Conservation (phyloP, 35 echinoderm and acorn worm species). For the Apostichopus parvimensis region DNA sequence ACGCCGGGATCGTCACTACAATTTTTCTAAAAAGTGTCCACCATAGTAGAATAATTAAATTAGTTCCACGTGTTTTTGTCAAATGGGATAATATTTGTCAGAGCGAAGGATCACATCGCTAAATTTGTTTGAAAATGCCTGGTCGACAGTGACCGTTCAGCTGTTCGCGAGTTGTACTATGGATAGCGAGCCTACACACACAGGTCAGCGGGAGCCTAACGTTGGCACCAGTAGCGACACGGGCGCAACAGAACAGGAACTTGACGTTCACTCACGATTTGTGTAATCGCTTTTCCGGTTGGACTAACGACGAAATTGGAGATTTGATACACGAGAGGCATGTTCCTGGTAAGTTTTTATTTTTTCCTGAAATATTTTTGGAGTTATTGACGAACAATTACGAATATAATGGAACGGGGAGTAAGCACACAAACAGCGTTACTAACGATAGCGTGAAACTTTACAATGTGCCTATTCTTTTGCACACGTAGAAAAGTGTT, state of each 20-base stretch:
- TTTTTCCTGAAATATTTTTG: background rate
- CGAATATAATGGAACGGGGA: too few species aligned
- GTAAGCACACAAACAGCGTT: too few species aligned
- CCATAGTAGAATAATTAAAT: too few species aligned
- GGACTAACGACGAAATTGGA: slow-evolving; percentile 12
- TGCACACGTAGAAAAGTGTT: too few species aligned
- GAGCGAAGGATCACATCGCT: slow-evolving; percentile 15
- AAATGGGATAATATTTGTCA: slow-evolving; percentile 1
- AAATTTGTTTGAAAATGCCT: slow-evolving; percentile 13
- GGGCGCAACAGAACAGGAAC: slow-evolving; percentile 9
- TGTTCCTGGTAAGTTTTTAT: slow-evolving; percentile 5
- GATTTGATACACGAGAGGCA: background rate
- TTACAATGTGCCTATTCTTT: too few species aligned
- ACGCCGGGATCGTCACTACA: too few species aligned
- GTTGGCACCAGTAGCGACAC: background rate
- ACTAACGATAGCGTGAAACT: too few species aligned
- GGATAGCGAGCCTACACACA: slow-evolving; percentile 15
- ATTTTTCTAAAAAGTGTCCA: too few species aligned
- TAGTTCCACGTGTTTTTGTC: too few species aligned
- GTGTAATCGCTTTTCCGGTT: slow-evolving; percentile 16
- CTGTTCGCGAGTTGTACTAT: slow-evolving; percentile 11
- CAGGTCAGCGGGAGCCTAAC: slow-evolving; percentile 14
- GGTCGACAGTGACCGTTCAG: slow-evolving; percentile 5
- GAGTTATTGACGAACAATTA: background rate
- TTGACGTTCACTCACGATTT: background rate